These are phyloP conservation scores for Ranitomeya imitator DNA, from an alignment of 2,113 vertebrate species.

Conservation along the genomic window DNA sequence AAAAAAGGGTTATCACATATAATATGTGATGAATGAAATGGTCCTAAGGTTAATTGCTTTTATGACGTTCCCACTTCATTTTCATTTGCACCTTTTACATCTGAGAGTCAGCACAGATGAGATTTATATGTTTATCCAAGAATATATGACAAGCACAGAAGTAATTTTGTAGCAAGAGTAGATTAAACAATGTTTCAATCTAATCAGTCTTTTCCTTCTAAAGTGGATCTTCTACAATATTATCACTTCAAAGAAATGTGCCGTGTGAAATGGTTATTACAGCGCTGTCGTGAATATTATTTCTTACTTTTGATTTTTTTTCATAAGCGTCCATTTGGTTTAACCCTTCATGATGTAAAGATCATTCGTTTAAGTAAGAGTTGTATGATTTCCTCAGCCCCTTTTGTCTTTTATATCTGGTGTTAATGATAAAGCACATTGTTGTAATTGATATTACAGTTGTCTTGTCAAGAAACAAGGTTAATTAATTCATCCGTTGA, in stretches of 20 bases:
- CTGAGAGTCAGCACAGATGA: neutral
- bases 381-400: constrained; percentile 66
- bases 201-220: neutral
- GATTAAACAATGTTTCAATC: neutral
- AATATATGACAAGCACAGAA: neutral
- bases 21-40: neutral
- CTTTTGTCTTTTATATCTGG: constrained; percentile 71
- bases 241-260: neutral
- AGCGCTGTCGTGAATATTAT: neutral
- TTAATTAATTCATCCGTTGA: neutral
- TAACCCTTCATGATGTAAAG: neutral
- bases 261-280: neutral
- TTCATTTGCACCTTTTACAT: neutral
- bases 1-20: too few species aligned
- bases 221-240: neutral
- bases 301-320: neutral
- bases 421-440: constrained; percentile 69
- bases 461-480: constrained; percentile 70
- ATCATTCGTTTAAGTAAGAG: constrained; percentile 65
- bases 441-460: constrained; percentile 72
- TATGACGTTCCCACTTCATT: neutral
- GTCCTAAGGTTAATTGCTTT: neutral
- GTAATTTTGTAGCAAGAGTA: neutral
- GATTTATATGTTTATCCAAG: neutral
- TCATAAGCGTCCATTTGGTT: neutral